phyloP scores from a whole-genome alignment of 1,140 invertebrate species.

The Lanistes nyassanus region DNA sequence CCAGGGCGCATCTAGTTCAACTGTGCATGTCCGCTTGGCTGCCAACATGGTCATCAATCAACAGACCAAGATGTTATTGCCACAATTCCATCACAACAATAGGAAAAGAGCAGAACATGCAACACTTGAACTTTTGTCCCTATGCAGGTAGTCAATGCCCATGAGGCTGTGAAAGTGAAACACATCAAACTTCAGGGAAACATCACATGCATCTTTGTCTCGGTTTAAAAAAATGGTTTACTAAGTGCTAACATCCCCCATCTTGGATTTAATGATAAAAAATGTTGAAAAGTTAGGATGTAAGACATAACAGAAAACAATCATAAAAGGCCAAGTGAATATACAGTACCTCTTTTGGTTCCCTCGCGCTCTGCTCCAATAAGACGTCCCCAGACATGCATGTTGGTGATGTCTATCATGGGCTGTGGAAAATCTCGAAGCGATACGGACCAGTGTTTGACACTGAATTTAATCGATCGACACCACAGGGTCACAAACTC shows the following conservation, averaged over 20 bases:
- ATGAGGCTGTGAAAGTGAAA: no score
- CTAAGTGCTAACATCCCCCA: no score
- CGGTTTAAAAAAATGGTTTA: no score
- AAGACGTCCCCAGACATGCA: conserved; percentile 89
- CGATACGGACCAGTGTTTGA: conserved; percentile 85
- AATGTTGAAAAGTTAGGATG: conserved; percentile 24
- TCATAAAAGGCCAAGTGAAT: neutral
- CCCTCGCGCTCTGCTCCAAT: conserved; percentile 90
- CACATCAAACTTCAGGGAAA: no score
- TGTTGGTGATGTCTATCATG: conserved; percentile 82
- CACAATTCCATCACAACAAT: no score
- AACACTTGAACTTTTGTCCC: no score
- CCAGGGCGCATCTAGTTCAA: conserved; percentile 71
- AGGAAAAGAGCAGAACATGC: no score
- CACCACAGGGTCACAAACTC: conserved; percentile 96
- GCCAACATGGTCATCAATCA: conserved; percentile 29
- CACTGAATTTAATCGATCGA: conserved; percentile 82
- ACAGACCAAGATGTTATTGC: no score
- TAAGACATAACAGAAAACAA: neutral
- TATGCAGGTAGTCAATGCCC: no score
- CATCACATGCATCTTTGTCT: no score
- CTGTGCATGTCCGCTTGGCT: conserved; percentile 69
- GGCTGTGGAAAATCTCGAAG: conserved; percentile 97
- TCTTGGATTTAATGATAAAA: neutral
- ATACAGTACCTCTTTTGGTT: conserved; percentile 76